phyloP scores from a whole-genome alignment of 1,140 invertebrate genomes.

The Drosophila tropicalis region DNA sequence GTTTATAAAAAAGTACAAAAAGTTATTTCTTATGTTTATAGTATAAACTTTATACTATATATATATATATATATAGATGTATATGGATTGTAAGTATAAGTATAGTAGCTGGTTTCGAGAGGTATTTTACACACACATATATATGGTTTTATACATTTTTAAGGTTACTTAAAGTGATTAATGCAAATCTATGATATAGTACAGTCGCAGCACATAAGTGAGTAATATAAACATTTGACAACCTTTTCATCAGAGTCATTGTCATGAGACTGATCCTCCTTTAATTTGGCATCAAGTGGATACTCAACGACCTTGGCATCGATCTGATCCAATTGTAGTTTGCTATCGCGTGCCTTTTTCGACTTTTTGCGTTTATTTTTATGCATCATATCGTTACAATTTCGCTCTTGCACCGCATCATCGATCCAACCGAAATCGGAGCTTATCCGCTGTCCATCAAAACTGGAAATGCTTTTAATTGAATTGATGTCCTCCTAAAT shows the following conservation, averaged over 20 bases:
- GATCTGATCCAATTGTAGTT: slow-evolving; percentile 61
- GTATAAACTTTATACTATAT: background rate
- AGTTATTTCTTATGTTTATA: background rate
- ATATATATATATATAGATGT: slow-evolving; percentile 1
- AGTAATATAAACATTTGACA: slow-evolving; percentile 81
- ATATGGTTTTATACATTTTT: slow-evolving; percentile 5
- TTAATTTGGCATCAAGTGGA: slow-evolving; percentile 30
- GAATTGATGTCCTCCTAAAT: slow-evolving; percentile 77
- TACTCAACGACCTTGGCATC: slow-evolving; percentile 56
- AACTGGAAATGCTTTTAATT: slow-evolving; percentile 75
- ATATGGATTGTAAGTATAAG: slow-evolving; percentile 10
- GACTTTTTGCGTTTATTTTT: slow-evolving; percentile 77
- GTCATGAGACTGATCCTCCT: slow-evolving; percentile 41
- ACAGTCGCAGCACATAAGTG: slow-evolving; percentile 82
- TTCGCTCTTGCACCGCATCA: slow-evolving; percentile 60
- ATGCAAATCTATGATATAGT: slow-evolving; percentile 69
- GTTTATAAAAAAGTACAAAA: slow-evolving; percentile 4
- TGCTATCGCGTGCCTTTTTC: slow-evolving; percentile 47
- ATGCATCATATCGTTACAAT: slow-evolving; percentile 58
- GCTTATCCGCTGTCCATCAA: slow-evolving; percentile 35
- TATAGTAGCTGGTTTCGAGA: slow-evolving; percentile 35
- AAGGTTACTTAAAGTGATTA: slow-evolving; percentile 1
- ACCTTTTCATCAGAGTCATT: slow-evolving; percentile 77
- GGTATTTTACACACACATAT: slow-evolving; percentile 49
- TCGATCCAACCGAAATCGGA: slow-evolving; percentile 73